Conservation (phyloP, 2,888 invertebrate species). For the Drosophila formosana region DNA sequence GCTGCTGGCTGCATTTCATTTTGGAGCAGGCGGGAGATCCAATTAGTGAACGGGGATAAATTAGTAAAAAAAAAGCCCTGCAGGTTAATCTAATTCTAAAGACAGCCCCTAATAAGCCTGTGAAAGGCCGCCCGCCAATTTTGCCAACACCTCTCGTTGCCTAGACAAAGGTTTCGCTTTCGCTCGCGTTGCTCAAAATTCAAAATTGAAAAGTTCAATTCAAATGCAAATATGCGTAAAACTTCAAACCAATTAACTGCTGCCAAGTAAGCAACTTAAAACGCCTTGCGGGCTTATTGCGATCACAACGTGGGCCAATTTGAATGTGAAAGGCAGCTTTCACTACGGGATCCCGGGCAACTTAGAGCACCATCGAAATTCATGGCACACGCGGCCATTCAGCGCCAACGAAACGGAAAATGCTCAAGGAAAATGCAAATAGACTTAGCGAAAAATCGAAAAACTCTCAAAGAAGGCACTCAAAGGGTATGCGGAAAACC, state of each 20-base stretch:
- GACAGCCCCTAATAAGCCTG: constrained; percentile 41
- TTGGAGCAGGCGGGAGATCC: constrained; percentile 59
- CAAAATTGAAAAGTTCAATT: constrained; percentile 19
- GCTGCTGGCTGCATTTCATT: constrained; percentile 8
- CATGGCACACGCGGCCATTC: constrained; percentile 76
- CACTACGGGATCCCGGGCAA: constrained; percentile 55
- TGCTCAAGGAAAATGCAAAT: constrained; percentile 32
- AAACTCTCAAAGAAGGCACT: constrained; percentile 56
- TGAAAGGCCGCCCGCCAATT: constrained; percentile 56
- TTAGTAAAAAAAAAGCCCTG: constrained; percentile 8
- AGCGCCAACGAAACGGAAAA: constrained; percentile 78
- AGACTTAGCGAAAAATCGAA: constrained; percentile 25
- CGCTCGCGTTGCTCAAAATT: not conserved
- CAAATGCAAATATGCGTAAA: constrained; percentile 69
- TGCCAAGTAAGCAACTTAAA: constrained; percentile 74
- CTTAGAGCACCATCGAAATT: constrained; percentile 39
- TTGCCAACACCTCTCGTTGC: constrained; percentile 54
- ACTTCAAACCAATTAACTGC: constrained; percentile 77
- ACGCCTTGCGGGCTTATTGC: constrained; percentile 67
- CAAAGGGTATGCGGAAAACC: constrained; percentile 25
- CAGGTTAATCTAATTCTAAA: constrained; percentile 37
- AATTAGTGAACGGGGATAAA: constrained; percentile 15
- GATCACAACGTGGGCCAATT: constrained; percentile 56
- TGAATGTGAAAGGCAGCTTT: constrained; percentile 70
- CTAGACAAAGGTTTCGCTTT: constrained; percentile 44